Conservation (phyloP, 2,888 invertebrate species). For the Tetropium fuscum region DNA sequence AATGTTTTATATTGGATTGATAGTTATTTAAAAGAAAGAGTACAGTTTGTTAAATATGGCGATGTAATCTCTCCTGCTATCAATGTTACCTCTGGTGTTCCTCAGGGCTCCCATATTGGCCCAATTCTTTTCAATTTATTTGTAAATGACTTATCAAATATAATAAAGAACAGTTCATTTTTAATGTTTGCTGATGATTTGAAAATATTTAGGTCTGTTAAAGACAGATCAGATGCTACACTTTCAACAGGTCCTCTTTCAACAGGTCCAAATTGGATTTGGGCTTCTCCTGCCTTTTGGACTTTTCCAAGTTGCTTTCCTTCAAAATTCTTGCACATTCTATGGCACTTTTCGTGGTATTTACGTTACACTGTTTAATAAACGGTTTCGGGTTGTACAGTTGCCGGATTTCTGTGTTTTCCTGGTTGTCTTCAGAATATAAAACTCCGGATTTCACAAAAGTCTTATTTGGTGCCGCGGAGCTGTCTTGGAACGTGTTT, state of each 20-base stretch:
- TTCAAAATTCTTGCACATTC: slow-evolving; percentile 76
- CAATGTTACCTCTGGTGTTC: too few species aligned
- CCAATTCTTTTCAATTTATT: too few species aligned
- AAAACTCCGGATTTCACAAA: slow-evolving; percentile 89
- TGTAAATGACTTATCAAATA: too few species aligned
- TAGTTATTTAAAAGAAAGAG: too few species aligned
- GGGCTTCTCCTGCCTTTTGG: slow-evolving; percentile 84
- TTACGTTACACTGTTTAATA: slow-evolving; percentile 65
- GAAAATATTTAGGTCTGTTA: too few species aligned
- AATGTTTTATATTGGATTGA: too few species aligned
- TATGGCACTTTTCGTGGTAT: slow-evolving; percentile 71
- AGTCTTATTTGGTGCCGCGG: slow-evolving; percentile 74
- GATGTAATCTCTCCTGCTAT: too few species aligned
- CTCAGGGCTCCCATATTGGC: too few species aligned
- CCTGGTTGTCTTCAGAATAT: slow-evolving; percentile 87
- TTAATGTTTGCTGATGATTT: too few species aligned
- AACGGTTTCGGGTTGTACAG: slow-evolving; percentile 91
- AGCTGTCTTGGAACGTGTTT: slow-evolving; percentile 85
- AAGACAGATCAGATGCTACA: too few species aligned
- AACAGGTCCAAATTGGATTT: slow-evolving; percentile 97
- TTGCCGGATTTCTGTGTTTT: slow-evolving; percentile 84
- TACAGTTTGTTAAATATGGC: too few species aligned
- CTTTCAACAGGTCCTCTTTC: slow-evolving; percentile 98
- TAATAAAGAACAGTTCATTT: too few species aligned
- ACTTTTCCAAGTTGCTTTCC: slow-evolving; percentile 69